phyloP scores from a whole-genome alignment of 92 coral and sea anemone species.

The Phenganax subtilis region DNA sequence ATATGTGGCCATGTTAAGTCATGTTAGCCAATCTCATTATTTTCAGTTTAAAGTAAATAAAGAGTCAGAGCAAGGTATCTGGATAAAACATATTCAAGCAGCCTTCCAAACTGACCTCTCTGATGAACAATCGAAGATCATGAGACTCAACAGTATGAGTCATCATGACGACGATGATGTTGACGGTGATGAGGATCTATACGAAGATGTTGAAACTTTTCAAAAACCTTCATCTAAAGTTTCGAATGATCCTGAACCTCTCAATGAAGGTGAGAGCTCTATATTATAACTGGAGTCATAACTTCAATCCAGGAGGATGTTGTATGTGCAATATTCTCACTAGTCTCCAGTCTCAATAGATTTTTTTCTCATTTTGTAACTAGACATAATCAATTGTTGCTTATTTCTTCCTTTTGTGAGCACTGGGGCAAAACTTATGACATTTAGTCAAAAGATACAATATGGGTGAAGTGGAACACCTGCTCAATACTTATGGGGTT shows the following conservation, averaged over 20 bases:
- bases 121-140: slow-evolving; percentile 40
- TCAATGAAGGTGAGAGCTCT: slow-evolving; percentile 7
- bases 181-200: slow-evolving; percentile 18
- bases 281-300: too few relatives aligned
- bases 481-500: too few relatives aligned
- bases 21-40: not conserved
- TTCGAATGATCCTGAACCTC: not conserved
- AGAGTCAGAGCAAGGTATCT: slow-evolving; percentile 57
- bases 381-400: too few relatives aligned
- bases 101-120: slow-evolving; percentile 60
- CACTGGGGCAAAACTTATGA: too few relatives aligned
- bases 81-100: slow-evolving; percentile 57
- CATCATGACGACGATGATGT: slow-evolving; percentile 7
- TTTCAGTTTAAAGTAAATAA: slow-evolving; percentile 65
- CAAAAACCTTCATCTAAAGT: not conserved
- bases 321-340: too few relatives aligned
- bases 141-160: slow-evolving; percentile 17
- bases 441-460: too few relatives aligned
- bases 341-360: too few relatives aligned
- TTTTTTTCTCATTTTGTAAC: too few relatives aligned
- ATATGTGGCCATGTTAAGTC: too few relatives aligned
- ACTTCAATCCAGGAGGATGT: too few relatives aligned
- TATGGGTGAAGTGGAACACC: too few relatives aligned
- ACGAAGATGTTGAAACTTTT: slow-evolving; percentile 13
- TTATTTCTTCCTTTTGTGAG: too few relatives aligned